Percentiles rank a stretch among this genome's conserved stretches.
Evolutionary conservation across 2,888 invertebrate species (phyloP).

Genomic region (Liopterus haemorrhoidalis): DNA sequence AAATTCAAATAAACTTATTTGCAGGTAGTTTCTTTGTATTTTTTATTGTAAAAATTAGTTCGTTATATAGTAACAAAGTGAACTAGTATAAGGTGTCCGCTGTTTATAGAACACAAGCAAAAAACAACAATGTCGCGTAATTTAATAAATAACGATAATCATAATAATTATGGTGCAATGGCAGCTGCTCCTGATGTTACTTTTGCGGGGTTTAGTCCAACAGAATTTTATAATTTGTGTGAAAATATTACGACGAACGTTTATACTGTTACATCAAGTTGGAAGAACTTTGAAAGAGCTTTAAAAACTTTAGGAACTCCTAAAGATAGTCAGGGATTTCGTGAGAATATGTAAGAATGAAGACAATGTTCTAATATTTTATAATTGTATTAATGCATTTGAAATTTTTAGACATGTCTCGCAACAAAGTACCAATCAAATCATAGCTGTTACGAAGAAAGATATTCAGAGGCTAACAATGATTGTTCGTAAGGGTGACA

Average conservation of each 20-base stretch:
- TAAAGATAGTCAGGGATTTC: slow-evolving; percentile 62
- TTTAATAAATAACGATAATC: slow-evolving; percentile 18
- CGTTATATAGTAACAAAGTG: too few species aligned
- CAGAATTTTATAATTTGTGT: slow-evolving; percentile 70
- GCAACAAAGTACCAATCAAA: slow-evolving; percentile 68
- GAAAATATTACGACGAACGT: slow-evolving; percentile 79
- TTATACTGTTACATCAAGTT: slow-evolving; percentile 68
- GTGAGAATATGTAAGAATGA: slow-evolving; percentile 59
- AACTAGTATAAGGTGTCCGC: too few species aligned
- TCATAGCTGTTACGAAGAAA: slow-evolving; percentile 65
- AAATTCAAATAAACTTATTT: too few species aligned
- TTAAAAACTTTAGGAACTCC: slow-evolving; percentile 69
- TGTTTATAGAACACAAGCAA: too few species aligned
- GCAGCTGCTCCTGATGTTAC: slow-evolving; percentile 57
- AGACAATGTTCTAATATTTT: slow-evolving; percentile 11
- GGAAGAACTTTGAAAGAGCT: slow-evolving; percentile 65
- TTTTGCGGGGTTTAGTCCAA: slow-evolving; percentile 64
- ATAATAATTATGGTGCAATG: slow-evolving; percentile 42
- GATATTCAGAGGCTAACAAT: slow-evolving; percentile 66
- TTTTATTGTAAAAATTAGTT: too few species aligned
- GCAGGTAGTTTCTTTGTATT: too few species aligned
- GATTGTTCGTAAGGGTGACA: slow-evolving; percentile 65
- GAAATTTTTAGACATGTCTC: slow-evolving; percentile 58
- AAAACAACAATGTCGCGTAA: slow-evolving; percentile 23
- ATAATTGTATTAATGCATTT: slow-evolving; percentile 13